Evolutionary conservation across 37 sponge, comb jelly and placozoan genomes (phyloP).

Genomic region (Diacarnus erythraeanus): DNA sequence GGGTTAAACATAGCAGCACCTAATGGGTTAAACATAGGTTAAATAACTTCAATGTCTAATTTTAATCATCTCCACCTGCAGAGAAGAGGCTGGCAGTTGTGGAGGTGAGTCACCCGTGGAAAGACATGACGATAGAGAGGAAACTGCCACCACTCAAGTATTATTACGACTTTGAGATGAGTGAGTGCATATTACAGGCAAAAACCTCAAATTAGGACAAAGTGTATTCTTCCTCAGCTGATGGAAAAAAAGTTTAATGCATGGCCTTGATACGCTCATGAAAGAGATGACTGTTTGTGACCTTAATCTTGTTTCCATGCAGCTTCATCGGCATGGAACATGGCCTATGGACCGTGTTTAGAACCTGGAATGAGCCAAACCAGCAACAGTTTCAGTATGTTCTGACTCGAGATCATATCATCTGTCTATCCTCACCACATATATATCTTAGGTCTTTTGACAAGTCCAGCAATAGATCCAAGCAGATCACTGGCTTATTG

Average conservation of each 20-base stretch:
- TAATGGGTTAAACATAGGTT: too few relatives aligned
- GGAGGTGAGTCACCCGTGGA: conserved; percentile 69
- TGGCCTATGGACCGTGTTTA: conserved; percentile 70
- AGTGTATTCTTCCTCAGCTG: too few relatives aligned
- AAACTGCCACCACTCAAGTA: conserved; percentile 83
- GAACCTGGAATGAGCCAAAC: conserved; percentile 80
- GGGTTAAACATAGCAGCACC: too few relatives aligned
- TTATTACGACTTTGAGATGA: conserved; percentile 79
- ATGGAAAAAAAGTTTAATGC: too few relatives aligned
- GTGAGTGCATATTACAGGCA: conserved; percentile 19
- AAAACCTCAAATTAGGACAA: too few relatives aligned
- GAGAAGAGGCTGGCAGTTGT: conserved; percentile 45
- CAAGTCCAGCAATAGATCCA: conserved; percentile 78
- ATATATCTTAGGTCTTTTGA: conserved; percentile 56
- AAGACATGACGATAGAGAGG: conserved; percentile 42
- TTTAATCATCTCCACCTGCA: too few relatives aligned
- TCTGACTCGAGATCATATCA: not conserved
- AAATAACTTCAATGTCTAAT: too few relatives aligned
- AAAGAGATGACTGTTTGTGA: not conserved
- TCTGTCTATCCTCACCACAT: not conserved
- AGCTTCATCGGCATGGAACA: conserved; percentile 42
- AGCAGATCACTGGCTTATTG: conserved; percentile 89
- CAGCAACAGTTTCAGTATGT: conserved; percentile 71
- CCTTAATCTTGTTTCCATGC: not conserved
- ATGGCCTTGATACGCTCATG: too few relatives aligned